phyloP scores from a whole-genome alignment of 2,113 vertebrate species.

The Isichthys henryi region DNA sequence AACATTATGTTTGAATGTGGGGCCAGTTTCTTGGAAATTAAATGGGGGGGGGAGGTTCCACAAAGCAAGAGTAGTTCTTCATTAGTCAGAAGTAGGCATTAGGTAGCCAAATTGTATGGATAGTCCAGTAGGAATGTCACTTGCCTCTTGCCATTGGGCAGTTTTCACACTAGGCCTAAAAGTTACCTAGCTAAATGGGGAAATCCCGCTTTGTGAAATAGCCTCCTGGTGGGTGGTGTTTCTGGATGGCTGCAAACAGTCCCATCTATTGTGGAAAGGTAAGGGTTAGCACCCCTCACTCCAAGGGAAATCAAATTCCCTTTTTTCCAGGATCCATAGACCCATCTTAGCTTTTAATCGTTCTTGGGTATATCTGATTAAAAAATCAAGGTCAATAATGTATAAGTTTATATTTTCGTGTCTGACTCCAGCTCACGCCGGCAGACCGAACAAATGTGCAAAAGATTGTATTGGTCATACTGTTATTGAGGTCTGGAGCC shows the following conservation, averaged over 20 bases:
- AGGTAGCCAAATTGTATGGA: background rate
- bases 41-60: background rate
- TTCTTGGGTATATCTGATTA: background rate
- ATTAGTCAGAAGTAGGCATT: background rate
- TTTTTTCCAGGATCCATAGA: background rate
- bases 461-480: background rate
- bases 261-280: background rate
- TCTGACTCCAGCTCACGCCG: background rate
- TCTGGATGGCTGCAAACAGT: background rate
- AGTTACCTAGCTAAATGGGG: background rate
- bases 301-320: background rate
- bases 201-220: background rate
- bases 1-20: background rate
- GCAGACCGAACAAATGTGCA: background rate
- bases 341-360: background rate
- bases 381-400: background rate
- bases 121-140: background rate
- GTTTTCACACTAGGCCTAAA: background rate
- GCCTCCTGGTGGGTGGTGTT: background rate
- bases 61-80: background rate
- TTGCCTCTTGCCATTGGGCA: background rate
- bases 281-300: background rate
- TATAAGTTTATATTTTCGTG: background rate
- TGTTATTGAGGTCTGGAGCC: background rate
- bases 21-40: background rate